phyloP scores from a whole-genome alignment of 2,113 vertebrate species.

The Esox niger region DNA sequence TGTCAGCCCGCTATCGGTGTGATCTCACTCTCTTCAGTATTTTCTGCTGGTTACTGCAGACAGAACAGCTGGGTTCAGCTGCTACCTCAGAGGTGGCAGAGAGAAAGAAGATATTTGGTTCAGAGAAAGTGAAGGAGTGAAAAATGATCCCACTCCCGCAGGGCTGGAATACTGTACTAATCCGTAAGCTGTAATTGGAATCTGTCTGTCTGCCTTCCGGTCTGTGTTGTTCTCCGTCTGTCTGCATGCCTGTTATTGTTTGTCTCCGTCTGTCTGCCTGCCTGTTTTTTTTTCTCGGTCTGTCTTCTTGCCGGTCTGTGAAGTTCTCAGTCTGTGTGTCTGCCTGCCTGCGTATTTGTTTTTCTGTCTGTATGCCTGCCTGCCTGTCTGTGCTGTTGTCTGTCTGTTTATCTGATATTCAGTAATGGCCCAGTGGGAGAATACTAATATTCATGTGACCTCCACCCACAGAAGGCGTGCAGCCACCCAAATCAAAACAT shows the following conservation, averaged over 20 bases:
- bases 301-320: background rate
- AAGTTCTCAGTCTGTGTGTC: background rate
- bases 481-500: too few species aligned
- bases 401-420: background rate
- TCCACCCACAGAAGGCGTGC: too few species aligned
- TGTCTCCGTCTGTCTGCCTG: background rate
- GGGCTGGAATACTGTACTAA: background rate
- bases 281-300: background rate
- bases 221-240: background rate
- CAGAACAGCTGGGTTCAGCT: background rate
- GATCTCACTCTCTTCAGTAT: background rate
- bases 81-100: background rate
- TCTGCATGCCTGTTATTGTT: background rate
- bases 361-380: background rate
- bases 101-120: background rate
- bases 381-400: background rate
- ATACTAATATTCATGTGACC: too few species aligned
- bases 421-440: too few species aligned
- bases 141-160: background rate
- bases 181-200: conserved; percentile 1
- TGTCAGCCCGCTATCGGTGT: background rate
- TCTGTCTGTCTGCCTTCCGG: too few species aligned
- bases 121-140: background rate
- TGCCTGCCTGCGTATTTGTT: too few species aligned
- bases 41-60: background rate